These are phyloP conservation scores for Cinara cedri DNA, from an alignment of 2,888 invertebrate species.

Conservation along the genomic window DNA sequence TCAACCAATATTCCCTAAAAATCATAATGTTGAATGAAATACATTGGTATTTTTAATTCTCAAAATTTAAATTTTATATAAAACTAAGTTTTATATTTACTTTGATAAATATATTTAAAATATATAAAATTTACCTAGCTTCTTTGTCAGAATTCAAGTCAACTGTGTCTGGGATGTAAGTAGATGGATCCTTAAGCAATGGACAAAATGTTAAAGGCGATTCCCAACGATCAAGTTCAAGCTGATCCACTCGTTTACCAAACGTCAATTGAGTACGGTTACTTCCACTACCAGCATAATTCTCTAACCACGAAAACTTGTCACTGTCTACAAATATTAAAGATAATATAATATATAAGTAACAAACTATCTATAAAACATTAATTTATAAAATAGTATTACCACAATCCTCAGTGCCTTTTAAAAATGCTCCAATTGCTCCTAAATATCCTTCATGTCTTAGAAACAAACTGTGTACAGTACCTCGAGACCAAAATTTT, in stretches of 20 bases:
- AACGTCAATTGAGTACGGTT: constrained; percentile 59
- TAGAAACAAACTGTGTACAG: constrained; percentile 71
- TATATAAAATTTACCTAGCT: constrained; percentile 69
- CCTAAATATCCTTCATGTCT: constrained; percentile 75
- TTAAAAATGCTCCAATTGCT: constrained; percentile 74
- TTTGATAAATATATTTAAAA: neutral
- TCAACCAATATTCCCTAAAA: constrained; percentile 82
- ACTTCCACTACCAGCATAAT: constrained; percentile 69
- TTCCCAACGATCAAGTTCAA: constrained; percentile 68
- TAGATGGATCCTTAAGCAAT: constrained; percentile 76
- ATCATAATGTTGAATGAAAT: neutral
- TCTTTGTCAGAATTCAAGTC: constrained; percentile 84
- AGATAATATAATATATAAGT: neutral
- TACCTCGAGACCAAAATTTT: constrained; percentile 73
- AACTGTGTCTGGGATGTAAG: constrained; percentile 90
- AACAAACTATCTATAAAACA: neutral
- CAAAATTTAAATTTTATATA: neutral
- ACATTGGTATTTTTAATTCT: constrained; percentile 29
- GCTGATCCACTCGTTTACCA: constrained; percentile 63
- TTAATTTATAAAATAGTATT: constrained; percentile 25
- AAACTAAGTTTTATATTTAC: neutral
- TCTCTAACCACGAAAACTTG: constrained; percentile 72
- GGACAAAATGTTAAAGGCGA: constrained; percentile 71
- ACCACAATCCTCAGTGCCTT: constrained; percentile 69
- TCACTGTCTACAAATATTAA: constrained; percentile 63